A percentile compares a stretch with the other conserved stretches of the same genome.
Conservation (phyloP, 2,797 vertebrate genomes). For the Erithacus rubecula region DNA sequence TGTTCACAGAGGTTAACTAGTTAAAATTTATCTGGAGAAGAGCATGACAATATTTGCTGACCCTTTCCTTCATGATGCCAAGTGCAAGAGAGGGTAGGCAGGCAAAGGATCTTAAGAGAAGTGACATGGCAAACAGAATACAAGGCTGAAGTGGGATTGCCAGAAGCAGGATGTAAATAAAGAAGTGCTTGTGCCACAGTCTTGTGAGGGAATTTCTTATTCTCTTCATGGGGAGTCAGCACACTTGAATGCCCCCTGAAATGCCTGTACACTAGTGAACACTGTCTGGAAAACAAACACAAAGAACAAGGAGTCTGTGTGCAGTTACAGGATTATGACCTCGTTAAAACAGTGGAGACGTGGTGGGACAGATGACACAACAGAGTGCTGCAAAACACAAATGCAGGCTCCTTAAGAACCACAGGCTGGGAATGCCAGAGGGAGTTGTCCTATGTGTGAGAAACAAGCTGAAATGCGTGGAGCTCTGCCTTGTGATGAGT, state of each 20-base stretch:
- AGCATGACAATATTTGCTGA: not conserved
- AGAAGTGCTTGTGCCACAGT: not conserved
- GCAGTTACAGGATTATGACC: not conserved
- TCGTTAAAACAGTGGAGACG: fast-evolving
- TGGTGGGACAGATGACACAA: not conserved
- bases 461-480: not conserved
- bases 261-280: not conserved
- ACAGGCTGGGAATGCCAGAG: not conserved
- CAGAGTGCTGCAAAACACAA: not conserved
- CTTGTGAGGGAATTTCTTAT: not conserved
- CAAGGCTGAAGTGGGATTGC: not conserved
- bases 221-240: not conserved
- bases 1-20: not conserved
- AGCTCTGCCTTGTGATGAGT: not conserved
- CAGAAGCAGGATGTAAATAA: not conserved
- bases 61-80: not conserved
- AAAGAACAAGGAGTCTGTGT: not conserved
- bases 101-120: not conserved
- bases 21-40: not conserved
- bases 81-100: not conserved
- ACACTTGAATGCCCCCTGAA: not conserved
- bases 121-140: not conserved
- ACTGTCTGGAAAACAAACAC: not conserved
- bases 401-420: not conserved
- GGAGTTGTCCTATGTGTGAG: not conserved